A percentile compares a stretch with the other conserved stretches of the same genome.
Conservation (phyloP, 2,888 invertebrate genomes). For the Epistrophe eligans region DNA sequence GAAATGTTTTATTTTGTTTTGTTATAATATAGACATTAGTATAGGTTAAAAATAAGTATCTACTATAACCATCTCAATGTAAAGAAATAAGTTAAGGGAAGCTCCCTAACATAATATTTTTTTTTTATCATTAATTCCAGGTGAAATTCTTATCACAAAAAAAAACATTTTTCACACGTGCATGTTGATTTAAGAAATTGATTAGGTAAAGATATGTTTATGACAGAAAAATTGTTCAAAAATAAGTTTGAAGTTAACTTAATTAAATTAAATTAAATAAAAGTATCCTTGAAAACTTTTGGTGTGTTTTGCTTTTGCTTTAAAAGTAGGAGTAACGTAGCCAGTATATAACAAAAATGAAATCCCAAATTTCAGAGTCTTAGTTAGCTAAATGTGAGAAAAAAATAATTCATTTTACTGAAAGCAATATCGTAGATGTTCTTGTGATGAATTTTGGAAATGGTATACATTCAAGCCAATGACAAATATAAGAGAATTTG, state of each 20-base stretch:
- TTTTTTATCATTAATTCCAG: not conserved
- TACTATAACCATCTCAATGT: not conserved
- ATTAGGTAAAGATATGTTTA: conserved; percentile 3
- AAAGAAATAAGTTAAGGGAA: conserved; percentile 16
- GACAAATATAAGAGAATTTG: too few species aligned
- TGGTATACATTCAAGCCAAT: too few species aligned
- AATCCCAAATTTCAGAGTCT: too few species aligned
- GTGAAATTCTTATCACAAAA: conserved; percentile 25
- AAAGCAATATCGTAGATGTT: too few species aligned
- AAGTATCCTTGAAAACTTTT: not conserved
- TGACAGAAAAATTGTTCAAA: not conserved
- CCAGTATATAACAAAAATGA: too few species aligned
- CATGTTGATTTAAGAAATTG: conserved; percentile 59
- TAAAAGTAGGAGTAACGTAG: too few species aligned
- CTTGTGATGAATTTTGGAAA: too few species aligned
- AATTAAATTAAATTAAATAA: conserved; percentile 2
- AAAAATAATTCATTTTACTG: too few species aligned
- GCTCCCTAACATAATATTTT: not conserved
- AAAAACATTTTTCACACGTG: conserved; percentile 64
- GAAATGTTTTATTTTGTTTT: not conserved
- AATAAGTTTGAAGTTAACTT: conserved; percentile 6
- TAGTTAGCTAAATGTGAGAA: too few species aligned
- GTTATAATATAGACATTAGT: not conserved
- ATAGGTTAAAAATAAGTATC: not conserved
- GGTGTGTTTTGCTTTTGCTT: too few species aligned